Conservation (phyloP, 2,113 vertebrate species). For the Misgurnus anguillicaudatus region DNA sequence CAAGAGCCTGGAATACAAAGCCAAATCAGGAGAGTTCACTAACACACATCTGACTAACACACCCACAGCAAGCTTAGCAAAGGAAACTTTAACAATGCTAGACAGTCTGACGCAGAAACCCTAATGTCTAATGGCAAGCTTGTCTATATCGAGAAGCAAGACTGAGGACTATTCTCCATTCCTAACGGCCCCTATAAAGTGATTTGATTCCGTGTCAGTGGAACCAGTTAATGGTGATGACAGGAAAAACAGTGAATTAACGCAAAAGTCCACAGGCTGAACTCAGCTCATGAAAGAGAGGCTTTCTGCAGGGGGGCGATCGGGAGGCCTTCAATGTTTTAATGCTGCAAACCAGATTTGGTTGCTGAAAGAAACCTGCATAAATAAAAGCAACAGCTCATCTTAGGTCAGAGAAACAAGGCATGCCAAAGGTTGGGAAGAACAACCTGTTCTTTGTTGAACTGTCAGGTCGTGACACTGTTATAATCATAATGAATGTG, state of each 20-base stretch:
- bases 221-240: constrained; percentile 45
- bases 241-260: constrained; percentile 42
- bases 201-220: constrained; percentile 44
- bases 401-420: constrained; percentile 31
- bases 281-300: constrained; percentile 18
- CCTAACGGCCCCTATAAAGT: constrained; percentile 36
- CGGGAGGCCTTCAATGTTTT: background rate
- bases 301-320: constrained; percentile 4
- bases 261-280: constrained; percentile 23
- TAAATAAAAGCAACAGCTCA: constrained; percentile 29
- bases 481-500: constrained; percentile 37
- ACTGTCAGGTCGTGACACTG: constrained; percentile 31
- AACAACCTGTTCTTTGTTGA: constrained; percentile 53
- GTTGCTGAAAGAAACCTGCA: background rate
- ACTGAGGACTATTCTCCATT: constrained; percentile 34
- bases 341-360: background rate
- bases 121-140: constrained; percentile 48
- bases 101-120: constrained; percentile 3
- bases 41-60: background rate
- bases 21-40: constrained; percentile 13
- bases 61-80: constrained; percentile 1
- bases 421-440: constrained; percentile 36
- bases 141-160: constrained; percentile 14
- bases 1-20: constrained; percentile 3
- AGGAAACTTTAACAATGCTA: constrained; percentile 20